Percentiles rank a stretch among this genome's conserved stretches.
phyloP scores from a whole-genome alignment of 2,888 invertebrate species.

The Augiades crinisus region DNA sequence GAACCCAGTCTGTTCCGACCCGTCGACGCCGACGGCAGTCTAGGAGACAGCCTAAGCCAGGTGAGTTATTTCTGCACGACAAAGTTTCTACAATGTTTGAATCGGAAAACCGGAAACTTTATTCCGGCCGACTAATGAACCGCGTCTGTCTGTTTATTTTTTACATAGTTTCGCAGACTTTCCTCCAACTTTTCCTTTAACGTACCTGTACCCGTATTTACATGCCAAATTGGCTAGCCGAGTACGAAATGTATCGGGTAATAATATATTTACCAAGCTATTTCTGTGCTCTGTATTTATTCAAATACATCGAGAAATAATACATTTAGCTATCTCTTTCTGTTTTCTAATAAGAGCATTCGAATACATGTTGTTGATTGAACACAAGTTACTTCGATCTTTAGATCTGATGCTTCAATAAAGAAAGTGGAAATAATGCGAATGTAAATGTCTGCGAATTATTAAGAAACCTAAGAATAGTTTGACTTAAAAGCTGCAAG shows the following conservation, averaged over 20 bases:
- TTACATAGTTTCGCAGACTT: constrained; percentile 47
- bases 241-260: constrained; percentile 30
- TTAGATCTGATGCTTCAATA: too few species aligned
- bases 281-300: constrained; percentile 41
- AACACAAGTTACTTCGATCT: too few species aligned
- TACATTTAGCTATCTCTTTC: constrained; percentile 48
- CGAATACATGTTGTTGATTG: constrained; percentile 33
- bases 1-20: constrained; percentile 60
- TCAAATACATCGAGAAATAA: constrained; percentile 40
- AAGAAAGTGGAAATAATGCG: too few species aligned
- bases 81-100: constrained; percentile 38
- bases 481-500: too few species aligned
- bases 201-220: constrained; percentile 43
- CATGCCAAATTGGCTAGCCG: constrained; percentile 43
- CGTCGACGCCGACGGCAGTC: constrained; percentile 67
- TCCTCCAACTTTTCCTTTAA: constrained; percentile 43
- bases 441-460: too few species aligned
- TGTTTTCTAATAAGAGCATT: constrained; percentile 39
- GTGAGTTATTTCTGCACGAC: constrained; percentile 43
- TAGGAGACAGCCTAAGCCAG: constrained; percentile 77
- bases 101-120: constrained; percentile 39
- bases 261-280: constrained; percentile 50
- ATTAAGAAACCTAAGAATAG: too few species aligned
- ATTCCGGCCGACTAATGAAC: constrained; percentile 58
- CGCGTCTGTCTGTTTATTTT: constrained; percentile 49